phyloP scores from a whole-genome alignment of 2,113 vertebrate genomes.

The Poicephalus meyeri region DNA sequence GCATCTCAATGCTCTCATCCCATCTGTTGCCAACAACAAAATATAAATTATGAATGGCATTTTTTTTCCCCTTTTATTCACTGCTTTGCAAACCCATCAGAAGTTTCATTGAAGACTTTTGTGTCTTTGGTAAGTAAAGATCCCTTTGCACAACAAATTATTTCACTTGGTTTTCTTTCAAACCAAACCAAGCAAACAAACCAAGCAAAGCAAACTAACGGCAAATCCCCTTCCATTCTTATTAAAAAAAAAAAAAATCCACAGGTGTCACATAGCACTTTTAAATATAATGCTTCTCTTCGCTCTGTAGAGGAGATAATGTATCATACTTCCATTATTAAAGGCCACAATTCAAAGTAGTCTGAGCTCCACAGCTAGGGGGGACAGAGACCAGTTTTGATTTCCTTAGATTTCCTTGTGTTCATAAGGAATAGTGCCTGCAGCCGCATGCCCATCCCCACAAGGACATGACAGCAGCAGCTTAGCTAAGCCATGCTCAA shows the following conservation, averaged over 20 bases:
- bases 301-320: background rate
- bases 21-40: conserved; percentile 39
- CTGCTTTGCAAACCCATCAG: background rate
- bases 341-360: background rate
- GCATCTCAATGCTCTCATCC: background rate
- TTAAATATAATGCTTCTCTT: background rate
- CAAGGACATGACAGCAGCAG: background rate
- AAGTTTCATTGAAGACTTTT: conserved; percentile 18
- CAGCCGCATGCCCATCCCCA: background rate
- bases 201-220: background rate
- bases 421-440: background rate
- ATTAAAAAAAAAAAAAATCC: background rate
- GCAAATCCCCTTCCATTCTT: background rate
- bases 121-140: background rate
- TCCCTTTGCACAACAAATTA: background rate
- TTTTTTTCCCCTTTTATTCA: background rate
- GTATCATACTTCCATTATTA: background rate
- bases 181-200: background rate
- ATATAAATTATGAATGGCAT: conserved; percentile 48
- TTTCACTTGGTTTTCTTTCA: background rate
- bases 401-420: background rate
- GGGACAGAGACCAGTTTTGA: background rate
- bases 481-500: background rate
- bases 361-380: background rate
- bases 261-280: background rate